phyloP scores from a whole-genome alignment of 2,888 invertebrate species.

The Cylloceria caligata region DNA sequence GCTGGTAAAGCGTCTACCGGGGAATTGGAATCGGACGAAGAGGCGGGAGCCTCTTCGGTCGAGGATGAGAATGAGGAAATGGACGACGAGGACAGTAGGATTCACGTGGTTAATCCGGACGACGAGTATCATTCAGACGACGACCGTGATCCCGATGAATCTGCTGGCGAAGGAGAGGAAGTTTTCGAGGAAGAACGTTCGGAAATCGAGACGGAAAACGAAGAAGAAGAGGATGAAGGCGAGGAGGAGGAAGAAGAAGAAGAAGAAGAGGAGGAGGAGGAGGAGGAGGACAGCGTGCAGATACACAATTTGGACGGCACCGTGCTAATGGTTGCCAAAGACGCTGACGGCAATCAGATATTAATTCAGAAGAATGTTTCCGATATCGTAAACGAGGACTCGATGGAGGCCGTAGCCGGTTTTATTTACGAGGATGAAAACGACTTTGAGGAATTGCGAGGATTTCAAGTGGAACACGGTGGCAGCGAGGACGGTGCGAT shows the following conservation, averaged over 20 bases:
- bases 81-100: constrained; percentile 70
- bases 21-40: constrained; percentile 65
- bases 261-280: constrained; percentile 71
- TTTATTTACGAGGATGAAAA: constrained; percentile 80
- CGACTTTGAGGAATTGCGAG: constrained; percentile 74
- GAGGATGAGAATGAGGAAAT: constrained; percentile 72
- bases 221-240: constrained; percentile 60
- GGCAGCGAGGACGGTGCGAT: constrained; percentile 70
- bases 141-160: constrained; percentile 65
- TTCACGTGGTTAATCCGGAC: constrained; percentile 64
- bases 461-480: constrained; percentile 73
- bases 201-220: constrained; percentile 60
- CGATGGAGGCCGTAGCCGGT: constrained; percentile 75
- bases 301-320: constrained; percentile 81
- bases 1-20: constrained; percentile 44
- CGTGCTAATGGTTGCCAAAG: constrained; percentile 82
- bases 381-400: constrained; percentile 79
- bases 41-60: constrained; percentile 69
- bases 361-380: constrained; percentile 79
- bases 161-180: constrained; percentile 56
- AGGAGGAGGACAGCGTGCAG: constrained; percentile 72
- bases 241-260: constrained; percentile 71
- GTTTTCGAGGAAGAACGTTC: constrained; percentile 55
- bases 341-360: constrained; percentile 82
- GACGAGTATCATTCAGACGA: constrained; percentile 68